Evolutionary conservation across 2,113 vertebrate genomes (phyloP).

Genomic region (Mustela lutreola): DNA sequence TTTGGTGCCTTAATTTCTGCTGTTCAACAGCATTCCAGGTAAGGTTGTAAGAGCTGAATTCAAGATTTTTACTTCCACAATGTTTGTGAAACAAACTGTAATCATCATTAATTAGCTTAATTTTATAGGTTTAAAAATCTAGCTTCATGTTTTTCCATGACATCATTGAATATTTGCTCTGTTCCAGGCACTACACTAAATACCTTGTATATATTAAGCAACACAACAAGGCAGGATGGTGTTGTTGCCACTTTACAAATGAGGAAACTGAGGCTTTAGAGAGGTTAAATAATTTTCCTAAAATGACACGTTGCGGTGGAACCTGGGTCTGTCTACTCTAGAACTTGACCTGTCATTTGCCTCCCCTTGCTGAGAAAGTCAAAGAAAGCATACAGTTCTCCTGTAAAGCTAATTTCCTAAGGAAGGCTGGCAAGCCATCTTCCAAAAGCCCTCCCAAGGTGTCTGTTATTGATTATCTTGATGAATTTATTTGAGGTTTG

Average conservation of each 20-base stretch:
- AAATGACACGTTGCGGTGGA: not conserved
- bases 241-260: not conserved
- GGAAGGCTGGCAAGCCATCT: not conserved
- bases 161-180: not conserved
- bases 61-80: not conserved
- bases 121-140: not conserved
- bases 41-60: not conserved
- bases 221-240: not conserved
- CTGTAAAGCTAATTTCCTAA: not conserved
- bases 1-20: not conserved
- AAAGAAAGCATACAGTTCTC: not conserved
- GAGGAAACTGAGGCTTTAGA: not conserved
- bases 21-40: not conserved
- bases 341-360: not conserved
- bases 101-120: not conserved
- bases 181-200: not conserved
- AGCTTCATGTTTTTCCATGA: not conserved
- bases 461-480: not conserved
- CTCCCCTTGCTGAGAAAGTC: not conserved
- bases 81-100: slow-evolving; percentile 10
- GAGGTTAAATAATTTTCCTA: not conserved
- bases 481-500: not conserved
- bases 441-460: not conserved
- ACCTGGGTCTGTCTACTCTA: not conserved
- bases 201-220: not conserved